phyloP scores from a whole-genome alignment of 1,140 invertebrate genomes.

The Antheraea pernyi region DNA sequence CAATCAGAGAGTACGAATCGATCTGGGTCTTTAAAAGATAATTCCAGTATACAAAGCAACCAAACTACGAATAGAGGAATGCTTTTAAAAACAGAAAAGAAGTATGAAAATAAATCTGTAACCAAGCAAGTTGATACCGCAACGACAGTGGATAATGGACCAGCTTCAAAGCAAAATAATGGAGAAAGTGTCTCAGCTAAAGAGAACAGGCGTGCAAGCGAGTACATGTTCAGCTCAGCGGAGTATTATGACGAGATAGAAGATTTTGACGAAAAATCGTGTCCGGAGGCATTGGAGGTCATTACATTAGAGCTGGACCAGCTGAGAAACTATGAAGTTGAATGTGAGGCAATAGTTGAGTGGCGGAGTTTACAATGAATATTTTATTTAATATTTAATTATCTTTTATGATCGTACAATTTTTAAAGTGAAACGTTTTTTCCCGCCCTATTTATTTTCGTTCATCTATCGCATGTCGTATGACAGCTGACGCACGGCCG shows the following conservation, averaged over 20 bases:
- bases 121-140: background rate
- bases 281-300: conserved; percentile 44
- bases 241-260: conserved; percentile 54
- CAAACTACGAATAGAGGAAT: background rate
- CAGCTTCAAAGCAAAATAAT: conserved; percentile 12
- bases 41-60: background rate
- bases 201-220: conserved; percentile 38
- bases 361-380: conserved; percentile 54
- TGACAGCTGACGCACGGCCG: too few species aligned
- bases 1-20: background rate
- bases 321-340: conserved; percentile 46
- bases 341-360: conserved; percentile 47
- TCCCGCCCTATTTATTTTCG: too few species aligned
- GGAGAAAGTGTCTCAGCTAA: conserved; percentile 10
- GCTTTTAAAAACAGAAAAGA: background rate
- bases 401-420: background rate
- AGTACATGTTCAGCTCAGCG: conserved; percentile 56
- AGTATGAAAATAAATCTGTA: background rate
- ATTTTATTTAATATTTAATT: too few species aligned
- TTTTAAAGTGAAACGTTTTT: too few species aligned
- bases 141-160: conserved; percentile 7
- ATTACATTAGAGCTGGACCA: conserved; percentile 48
- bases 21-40: background rate
- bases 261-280: conserved; percentile 38
- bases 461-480: too few species aligned